A percentile compares a stretch with the other conserved stretches of the same genome.
phyloP scores from a whole-genome alignment of 2,888 invertebrate species.

The Bruchidius siliquastri region DNA sequence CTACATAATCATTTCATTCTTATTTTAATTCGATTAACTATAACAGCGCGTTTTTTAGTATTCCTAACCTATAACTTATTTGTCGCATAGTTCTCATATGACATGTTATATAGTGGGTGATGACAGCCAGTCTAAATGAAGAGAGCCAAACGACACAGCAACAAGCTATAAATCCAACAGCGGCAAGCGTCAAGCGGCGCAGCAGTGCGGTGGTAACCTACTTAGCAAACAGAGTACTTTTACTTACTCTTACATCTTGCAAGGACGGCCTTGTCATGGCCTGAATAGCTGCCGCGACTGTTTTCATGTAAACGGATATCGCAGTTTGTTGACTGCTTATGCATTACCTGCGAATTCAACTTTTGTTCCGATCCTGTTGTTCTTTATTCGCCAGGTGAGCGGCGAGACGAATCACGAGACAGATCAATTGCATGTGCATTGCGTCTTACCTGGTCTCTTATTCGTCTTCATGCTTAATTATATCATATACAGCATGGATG shows the following conservation, averaged over 20 bases:
- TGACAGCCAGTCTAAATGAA: background rate
- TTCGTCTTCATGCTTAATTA: background rate
- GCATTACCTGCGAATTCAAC: background rate
- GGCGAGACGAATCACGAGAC: background rate
- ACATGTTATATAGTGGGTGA: background rate
- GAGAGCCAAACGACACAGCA: background rate
- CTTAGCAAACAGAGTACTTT: slow-evolving; percentile 29
- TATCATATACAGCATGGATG: background rate
- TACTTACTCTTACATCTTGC: slow-evolving; percentile 28
- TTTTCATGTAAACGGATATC: slow-evolving; percentile 22
- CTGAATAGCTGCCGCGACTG: slow-evolving; percentile 30
- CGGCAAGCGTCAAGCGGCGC: no score
- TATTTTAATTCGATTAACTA: no score
- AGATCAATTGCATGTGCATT: background rate
- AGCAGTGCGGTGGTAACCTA: slow-evolving; percentile 23
- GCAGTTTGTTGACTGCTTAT: slow-evolving; percentile 2
- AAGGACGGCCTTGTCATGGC: slow-evolving; percentile 34
- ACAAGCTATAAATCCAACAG: background rate
- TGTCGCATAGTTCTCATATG: no score
- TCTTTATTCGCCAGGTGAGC: background rate
- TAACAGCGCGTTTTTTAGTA: no score
- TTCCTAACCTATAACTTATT: no score
- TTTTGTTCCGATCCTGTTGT: slow-evolving; percentile 11
- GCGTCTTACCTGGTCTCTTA: background rate
- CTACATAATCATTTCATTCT: no score